Percentiles rank a stretch among this genome's conserved stretches.
Evolutionary conservation across 2,888 invertebrate species (phyloP).

Genomic region (Chalcosyrphus nemorum): DNA sequence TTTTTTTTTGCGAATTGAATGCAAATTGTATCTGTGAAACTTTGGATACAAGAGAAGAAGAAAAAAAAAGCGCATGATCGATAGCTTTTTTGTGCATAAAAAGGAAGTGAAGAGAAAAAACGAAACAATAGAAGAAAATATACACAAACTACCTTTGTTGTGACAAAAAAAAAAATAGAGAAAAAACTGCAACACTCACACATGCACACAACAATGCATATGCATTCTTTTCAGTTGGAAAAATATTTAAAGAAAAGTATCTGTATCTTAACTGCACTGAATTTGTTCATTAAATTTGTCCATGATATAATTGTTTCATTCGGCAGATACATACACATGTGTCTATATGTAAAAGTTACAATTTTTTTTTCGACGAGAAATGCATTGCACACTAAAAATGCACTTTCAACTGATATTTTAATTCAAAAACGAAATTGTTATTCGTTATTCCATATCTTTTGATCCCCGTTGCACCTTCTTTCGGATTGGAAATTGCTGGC

Average conservation of each 20-base stretch:
- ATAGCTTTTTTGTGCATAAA: slow-evolving; percentile 62
- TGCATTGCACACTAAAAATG: not conserved
- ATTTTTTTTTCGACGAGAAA: not conserved
- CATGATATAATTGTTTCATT: not conserved
- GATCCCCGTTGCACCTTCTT: slow-evolving; percentile 8
- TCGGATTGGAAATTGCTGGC: not conserved
- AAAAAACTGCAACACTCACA: slow-evolving; percentile 50
- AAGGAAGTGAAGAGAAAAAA: slow-evolving; percentile 38
- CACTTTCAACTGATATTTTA: too few species aligned
- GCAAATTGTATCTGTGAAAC: slow-evolving; percentile 21
- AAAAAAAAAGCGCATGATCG: slow-evolving; percentile 65
- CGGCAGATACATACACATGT: not conserved
- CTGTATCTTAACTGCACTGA: slow-evolving; percentile 18
- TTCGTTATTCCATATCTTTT: not conserved
- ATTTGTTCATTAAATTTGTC: slow-evolving; percentile 31
- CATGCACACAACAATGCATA: slow-evolving; percentile 18
- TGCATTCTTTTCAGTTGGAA: slow-evolving; percentile 28
- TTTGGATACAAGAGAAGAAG: slow-evolving; percentile 32
- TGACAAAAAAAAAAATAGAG: slow-evolving; percentile 20
- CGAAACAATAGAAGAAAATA: slow-evolving; percentile 30
- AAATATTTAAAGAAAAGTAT: not conserved
- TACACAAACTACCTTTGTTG: slow-evolving; percentile 52
- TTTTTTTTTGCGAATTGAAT: slow-evolving; percentile 13
- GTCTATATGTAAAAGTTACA: not conserved
- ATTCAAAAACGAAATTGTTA: too few species aligned